Evolutionary conservation across 2,888 invertebrate species (phyloP).

Genomic region (Xestia ashworthii): DNA sequence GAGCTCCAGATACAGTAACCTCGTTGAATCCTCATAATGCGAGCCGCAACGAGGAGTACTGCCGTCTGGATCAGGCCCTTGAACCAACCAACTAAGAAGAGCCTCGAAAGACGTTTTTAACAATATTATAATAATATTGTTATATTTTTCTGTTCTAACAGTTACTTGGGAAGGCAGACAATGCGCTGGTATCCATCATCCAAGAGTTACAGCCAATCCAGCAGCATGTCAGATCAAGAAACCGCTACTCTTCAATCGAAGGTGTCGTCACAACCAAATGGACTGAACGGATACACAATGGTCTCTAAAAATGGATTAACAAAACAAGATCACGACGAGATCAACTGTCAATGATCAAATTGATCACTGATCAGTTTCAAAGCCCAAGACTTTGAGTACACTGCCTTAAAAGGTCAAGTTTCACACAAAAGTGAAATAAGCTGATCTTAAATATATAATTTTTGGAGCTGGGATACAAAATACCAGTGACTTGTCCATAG

Average conservation of each 20-base stretch:
- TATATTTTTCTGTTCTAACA: conserved; percentile 24
- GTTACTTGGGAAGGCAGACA: conserved; percentile 46
- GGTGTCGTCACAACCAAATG: conserved; percentile 72
- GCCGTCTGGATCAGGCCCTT: neutral
- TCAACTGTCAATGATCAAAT: neutral
- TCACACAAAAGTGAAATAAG: neutral
- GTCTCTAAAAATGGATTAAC: conserved; percentile 32
- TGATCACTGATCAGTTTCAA: neutral
- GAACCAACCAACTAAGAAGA: neutral
- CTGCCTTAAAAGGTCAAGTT: neutral
- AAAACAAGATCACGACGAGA: neutral
- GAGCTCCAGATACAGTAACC: neutral
- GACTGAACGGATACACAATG: conserved; percentile 44
- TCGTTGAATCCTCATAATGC: neutral
- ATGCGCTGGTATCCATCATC: conserved; percentile 63
- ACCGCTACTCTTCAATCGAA: conserved; percentile 64
- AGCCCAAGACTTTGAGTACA: neutral
- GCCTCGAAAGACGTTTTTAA: neutral
- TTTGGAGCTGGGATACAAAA: neutral
- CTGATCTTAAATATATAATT: neutral
- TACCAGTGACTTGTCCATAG: neutral
- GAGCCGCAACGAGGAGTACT: neutral
- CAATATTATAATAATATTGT: neutral
- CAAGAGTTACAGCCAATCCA: conserved; percentile 66
- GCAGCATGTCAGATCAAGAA: conserved; percentile 70